phyloP scores from a whole-genome alignment of 2,888 invertebrate species.

The Ligdia adustata region DNA sequence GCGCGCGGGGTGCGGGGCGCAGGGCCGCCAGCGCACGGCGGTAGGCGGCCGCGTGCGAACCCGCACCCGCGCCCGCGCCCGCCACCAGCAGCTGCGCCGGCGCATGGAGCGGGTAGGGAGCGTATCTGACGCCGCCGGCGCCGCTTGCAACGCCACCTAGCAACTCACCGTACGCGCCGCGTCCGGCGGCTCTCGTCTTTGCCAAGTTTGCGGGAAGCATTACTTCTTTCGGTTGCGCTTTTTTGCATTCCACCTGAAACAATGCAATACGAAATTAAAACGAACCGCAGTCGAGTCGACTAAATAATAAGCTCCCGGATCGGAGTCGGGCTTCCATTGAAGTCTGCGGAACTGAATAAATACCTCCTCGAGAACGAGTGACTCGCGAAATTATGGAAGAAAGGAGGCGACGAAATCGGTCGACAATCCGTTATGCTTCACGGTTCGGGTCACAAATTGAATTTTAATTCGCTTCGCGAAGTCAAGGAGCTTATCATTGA shows the following conservation, averaged over 20 bases:
- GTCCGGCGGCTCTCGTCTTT: constrained; percentile 97
- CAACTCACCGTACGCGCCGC: constrained; percentile 99
- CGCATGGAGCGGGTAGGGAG: constrained; percentile 85
- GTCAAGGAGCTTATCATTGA: constrained; percentile 78
- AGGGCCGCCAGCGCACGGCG: constrained; percentile 74
- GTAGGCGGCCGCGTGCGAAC: constrained; percentile 67
- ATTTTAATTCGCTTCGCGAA: constrained; percentile 80
- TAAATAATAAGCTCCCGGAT: constrained; percentile 35
- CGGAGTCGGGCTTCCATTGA: constrained; percentile 36
- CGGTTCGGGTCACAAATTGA: constrained; percentile 78
- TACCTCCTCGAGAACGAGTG: constrained; percentile 61
- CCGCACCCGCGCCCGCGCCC: constrained; percentile 64
- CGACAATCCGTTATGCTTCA: constrained; percentile 79
- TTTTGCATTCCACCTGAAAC: constrained; percentile 99
- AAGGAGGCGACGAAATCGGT: constrained; percentile 74
- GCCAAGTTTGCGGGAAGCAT: constrained; percentile 99
- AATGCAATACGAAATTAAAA: constrained; percentile 37
- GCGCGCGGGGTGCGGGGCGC: constrained; percentile 69
- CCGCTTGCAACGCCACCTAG: constrained; percentile 89
- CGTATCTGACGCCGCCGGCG: constrained; percentile 85
- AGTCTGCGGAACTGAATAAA: constrained; percentile 58
- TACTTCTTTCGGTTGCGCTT: constrained; percentile 99
- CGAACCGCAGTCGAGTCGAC: constrained; percentile 25
- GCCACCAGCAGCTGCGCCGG: constrained; percentile 76
- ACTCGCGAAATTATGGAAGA: constrained; percentile 74